Evolutionary conservation across 2,113 vertebrate genomes (phyloP).

Genomic region (Ceyx margarethae): DNA sequence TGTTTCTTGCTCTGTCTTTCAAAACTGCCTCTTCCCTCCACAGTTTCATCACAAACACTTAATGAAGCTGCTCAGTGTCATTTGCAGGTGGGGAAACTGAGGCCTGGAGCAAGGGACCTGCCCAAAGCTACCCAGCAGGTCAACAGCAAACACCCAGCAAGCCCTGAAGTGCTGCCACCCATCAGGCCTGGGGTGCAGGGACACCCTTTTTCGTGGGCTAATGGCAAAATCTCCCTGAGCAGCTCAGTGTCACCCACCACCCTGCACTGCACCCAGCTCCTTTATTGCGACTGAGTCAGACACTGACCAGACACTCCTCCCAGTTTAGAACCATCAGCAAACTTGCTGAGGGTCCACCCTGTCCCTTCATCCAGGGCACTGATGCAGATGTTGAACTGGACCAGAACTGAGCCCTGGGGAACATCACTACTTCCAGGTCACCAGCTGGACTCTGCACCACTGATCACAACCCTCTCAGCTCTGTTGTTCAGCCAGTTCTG

Average conservation of each 20-base stretch:
- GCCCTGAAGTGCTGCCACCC: accelerated
- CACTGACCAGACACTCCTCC: too few species aligned
- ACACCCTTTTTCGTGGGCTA: not conserved
- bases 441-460: too few species aligned
- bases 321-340: too few species aligned
- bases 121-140: not conserved
- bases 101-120: not conserved
- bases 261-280: accelerated
- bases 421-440: too few species aligned
- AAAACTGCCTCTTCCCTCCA: not conserved
- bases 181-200: not conserved
- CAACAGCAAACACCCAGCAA: not conserved
- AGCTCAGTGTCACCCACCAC: not conserved
- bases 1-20: not conserved
- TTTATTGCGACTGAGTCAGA: too few species aligned
- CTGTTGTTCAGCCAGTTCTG: too few species aligned
- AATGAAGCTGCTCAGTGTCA: accelerated
- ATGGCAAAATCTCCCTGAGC: accelerated
- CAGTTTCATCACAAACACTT: not conserved
- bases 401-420: too few species aligned
- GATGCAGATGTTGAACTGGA: too few species aligned
- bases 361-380: too few species aligned
- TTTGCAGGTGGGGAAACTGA: not conserved
- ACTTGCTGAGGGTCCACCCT: too few species aligned
- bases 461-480: too few species aligned